A percentile compares a stretch with the other conserved stretches of the same genome.
Evolutionary conservation across 37 sponge, comb jelly and placozoan genomes (phyloP).

Genomic region (Theonella swinhoei): DNA sequence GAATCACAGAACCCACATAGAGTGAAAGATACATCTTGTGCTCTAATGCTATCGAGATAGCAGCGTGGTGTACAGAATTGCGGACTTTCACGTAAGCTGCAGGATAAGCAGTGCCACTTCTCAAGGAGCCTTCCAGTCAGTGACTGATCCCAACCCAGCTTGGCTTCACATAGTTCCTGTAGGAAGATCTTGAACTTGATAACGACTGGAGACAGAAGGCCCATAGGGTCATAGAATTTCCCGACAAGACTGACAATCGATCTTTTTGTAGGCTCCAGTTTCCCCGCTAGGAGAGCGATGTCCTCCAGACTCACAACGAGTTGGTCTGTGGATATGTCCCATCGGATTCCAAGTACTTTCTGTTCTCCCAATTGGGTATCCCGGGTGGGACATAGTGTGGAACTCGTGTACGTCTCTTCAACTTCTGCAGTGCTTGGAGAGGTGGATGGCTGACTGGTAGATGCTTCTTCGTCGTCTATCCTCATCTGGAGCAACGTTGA

Average conservation of each 20-base stretch:
- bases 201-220: conserved; percentile 8
- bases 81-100: background rate
- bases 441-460: too few species aligned
- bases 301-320: background rate
- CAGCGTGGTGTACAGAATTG: background rate
- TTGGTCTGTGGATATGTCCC: background rate
- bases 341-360: background rate
- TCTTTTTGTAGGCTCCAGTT: conserved; percentile 6
- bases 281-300: background rate
- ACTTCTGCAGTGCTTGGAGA: background rate
- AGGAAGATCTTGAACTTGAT: conserved; percentile 1
- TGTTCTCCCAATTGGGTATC: too few species aligned
- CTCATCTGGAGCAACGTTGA: conserved; percentile 1
- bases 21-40: background rate
- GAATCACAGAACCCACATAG: conserved; percentile 32
- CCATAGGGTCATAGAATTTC: conserved; percentile 11
- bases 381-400: background rate
- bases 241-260: conserved; percentile 4
- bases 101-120: background rate
- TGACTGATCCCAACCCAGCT: conserved; percentile 1
- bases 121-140: background rate
- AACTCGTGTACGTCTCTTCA: conserved; percentile 3
- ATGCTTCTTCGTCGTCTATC: conserved; percentile 1
- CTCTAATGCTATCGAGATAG: background rate
- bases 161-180: background rate